These are phyloP conservation scores for Orchestes rusci DNA, from an alignment of 2,888 invertebrate genomes.

Conservation along the genomic window DNA sequence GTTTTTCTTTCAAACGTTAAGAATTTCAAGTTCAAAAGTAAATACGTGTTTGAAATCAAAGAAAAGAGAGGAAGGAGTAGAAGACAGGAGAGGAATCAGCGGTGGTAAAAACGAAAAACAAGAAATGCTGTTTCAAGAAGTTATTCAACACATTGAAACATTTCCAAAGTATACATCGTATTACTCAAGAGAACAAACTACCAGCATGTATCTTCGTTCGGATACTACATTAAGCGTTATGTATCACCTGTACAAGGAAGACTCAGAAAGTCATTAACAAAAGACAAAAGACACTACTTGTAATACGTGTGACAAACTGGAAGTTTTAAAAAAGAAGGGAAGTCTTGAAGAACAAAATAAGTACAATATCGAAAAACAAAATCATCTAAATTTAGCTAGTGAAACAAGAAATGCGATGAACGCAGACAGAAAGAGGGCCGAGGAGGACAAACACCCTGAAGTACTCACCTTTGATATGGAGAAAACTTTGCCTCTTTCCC, in stretches of 20 bases:
- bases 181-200: neutral
- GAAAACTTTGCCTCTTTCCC: neutral
- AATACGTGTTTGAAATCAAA: no score
- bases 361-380: neutral
- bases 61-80: no score
- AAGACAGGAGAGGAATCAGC: no score
- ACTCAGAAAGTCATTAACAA: neutral
- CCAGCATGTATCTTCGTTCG: neutral
- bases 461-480: conserved; percentile 1
- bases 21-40: no score
- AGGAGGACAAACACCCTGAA: neutral
- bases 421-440: neutral
- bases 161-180: neutral
- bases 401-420: neutral
- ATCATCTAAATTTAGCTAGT: neutral
- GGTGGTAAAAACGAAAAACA: no score
- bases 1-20: no score
- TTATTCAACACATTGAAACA: neutral
- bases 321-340: neutral
- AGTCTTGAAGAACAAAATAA: neutral
- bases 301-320: neutral
- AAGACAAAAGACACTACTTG: neutral
- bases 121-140: no score
- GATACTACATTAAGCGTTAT: neutral
- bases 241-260: neutral